These are phyloP conservation scores for Crax fasciolata DNA, from an alignment of 2,797 vertebrate genomes.

Conservation along the genomic window DNA sequence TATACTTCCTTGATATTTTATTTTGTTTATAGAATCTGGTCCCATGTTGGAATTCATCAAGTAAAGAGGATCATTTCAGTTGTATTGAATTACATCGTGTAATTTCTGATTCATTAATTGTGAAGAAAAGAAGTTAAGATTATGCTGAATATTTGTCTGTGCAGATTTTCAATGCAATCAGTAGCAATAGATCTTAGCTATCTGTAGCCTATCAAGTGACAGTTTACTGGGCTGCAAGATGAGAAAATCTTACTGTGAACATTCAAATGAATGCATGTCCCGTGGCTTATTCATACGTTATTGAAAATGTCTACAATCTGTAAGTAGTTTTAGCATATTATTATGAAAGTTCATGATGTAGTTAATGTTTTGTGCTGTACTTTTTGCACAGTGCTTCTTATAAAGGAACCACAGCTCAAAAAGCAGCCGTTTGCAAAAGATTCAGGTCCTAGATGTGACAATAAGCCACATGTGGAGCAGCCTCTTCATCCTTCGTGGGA, in stretches of 20 bases:
- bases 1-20: not conserved
- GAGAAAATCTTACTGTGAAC: not conserved
- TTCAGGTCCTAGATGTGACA: conserved; percentile 21
- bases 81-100: not conserved
- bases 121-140: not conserved
- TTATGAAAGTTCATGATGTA: not conserved
- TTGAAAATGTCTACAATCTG: not conserved
- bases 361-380: conserved; percentile 21
- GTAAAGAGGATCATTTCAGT: not conserved
- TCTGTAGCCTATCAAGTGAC: not conserved
- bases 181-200: not conserved
- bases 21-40: not conserved
- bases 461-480: conserved; percentile 70
- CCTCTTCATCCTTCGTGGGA: conserved; percentile 97
- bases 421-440: conserved; percentile 74
- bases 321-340: not conserved
- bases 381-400: conserved; percentile 66
- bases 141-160: not conserved
- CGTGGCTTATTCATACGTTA: not conserved
- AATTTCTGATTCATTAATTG: not conserved
- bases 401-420: conserved; percentile 74
- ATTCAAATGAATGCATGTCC: not conserved
- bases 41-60: not conserved
- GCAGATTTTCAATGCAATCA: not conserved
- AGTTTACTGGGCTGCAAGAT: not conserved